These are phyloP conservation scores for Slavum lentiscoides DNA, from an alignment of 2,888 invertebrate species.

Conservation along the genomic window DNA sequence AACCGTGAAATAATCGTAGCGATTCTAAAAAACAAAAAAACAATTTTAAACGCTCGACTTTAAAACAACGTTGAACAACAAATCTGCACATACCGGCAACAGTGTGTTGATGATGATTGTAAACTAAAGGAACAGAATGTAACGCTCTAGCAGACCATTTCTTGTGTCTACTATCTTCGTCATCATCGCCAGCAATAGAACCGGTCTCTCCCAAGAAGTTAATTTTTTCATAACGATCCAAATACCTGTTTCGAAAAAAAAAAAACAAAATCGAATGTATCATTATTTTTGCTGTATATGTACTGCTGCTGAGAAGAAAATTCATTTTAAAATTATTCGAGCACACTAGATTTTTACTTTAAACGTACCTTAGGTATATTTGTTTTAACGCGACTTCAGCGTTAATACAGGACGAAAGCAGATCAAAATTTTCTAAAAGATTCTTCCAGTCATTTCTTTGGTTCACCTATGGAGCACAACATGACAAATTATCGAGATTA, in stretches of 20 bases:
- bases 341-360: not conserved
- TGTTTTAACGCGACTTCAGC: constrained; percentile 83
- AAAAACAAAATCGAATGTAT: not conserved
- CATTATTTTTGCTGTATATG: not conserved
- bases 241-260: constrained; percentile 62
- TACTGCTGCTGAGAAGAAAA: not conserved
- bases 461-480: constrained; percentile 71
- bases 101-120: constrained; percentile 78
- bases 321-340: not conserved
- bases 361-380: constrained; percentile 74
- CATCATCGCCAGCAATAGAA: constrained; percentile 74
- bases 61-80: not conserved
- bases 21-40: constrained; percentile 19
- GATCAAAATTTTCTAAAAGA: constrained; percentile 73
- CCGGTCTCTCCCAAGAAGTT: constrained; percentile 88
- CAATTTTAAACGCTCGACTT: not conserved
- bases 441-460: constrained; percentile 86
- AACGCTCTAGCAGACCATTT: constrained; percentile 69
- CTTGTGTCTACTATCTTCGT: constrained; percentile 76
- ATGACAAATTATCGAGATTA: not conserved
- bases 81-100: constrained; percentile 66
- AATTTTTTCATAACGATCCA: constrained; percentile 87
- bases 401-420: constrained; percentile 86
- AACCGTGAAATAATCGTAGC: constrained; percentile 35
- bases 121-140: constrained; percentile 73